Evolutionary conservation across 2,113 vertebrate genomes (phyloP).

Genomic region (Periophthalmodon schlosseri): DNA sequence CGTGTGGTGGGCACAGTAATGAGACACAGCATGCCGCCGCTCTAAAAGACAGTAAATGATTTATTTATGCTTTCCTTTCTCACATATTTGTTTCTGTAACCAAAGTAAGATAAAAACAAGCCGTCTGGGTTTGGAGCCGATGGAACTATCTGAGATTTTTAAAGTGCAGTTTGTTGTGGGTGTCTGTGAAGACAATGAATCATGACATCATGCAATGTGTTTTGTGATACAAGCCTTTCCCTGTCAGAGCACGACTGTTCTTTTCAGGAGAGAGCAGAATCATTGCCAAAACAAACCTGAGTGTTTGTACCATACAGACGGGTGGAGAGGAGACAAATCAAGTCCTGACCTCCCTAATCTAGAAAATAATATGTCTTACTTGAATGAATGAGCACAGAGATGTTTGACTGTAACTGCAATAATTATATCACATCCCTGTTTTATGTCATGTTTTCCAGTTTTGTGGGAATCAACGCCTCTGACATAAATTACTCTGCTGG

Average conservation of each 20-base stretch:
- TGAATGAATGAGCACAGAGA: slow-evolving; percentile 24
- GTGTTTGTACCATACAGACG: slow-evolving; percentile 35
- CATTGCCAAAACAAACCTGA: slow-evolving; percentile 60
- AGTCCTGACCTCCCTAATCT: slow-evolving; percentile 55
- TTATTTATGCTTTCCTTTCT: slow-evolving; percentile 71
- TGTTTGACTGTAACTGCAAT: not conserved
- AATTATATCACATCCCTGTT: slow-evolving; percentile 1
- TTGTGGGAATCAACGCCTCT: slow-evolving; percentile 91
- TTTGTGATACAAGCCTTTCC: slow-evolving; percentile 67
- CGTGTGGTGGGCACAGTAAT: slow-evolving; percentile 60
- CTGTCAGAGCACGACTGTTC: slow-evolving; percentile 56
- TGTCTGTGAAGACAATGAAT: slow-evolving; percentile 68
- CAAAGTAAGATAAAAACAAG: slow-evolving; percentile 65
- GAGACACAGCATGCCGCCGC: slow-evolving; percentile 54
- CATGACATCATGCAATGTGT: slow-evolving; percentile 67
- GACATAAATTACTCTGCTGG: slow-evolving; percentile 93
- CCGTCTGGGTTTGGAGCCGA: slow-evolving; percentile 56
- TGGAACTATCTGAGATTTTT: slow-evolving; percentile 51
- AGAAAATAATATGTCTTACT: slow-evolving; percentile 15
- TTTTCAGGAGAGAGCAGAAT: slow-evolving; percentile 46
- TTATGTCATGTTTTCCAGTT: slow-evolving; percentile 74
- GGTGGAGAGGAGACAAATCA: slow-evolving; percentile 40
- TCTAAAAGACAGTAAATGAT: slow-evolving; percentile 65
- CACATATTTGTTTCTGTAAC: slow-evolving; percentile 69
- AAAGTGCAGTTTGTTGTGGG: slow-evolving; percentile 67